Base-by-base conservation (phyloP, 2,113 vertebrate species). In the Myxocyprinus asiaticus region DNA sequence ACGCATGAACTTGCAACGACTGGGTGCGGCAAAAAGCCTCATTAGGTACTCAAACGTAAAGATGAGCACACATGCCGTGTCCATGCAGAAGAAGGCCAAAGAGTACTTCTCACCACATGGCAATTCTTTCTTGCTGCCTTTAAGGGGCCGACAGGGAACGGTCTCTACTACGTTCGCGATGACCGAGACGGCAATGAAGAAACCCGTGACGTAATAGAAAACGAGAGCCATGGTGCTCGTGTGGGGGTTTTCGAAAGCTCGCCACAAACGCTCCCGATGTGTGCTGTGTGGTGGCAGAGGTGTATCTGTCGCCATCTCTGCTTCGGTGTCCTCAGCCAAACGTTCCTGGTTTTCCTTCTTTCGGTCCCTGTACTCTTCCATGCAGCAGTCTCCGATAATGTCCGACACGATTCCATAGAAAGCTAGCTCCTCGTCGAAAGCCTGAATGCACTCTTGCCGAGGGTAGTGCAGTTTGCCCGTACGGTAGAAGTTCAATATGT, bases 101-200 rank as follows among this genome's bases (percentile, higher is more conserved):
- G 92, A 86, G 88, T 94, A 97, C 48, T 94, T 95, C 43, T 96
- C 94, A 0, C 96, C 96, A 3, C 95, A 97, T 0, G 95, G 92
- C 45, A 94, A 90, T 17, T 94, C 92, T 53, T 86, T 89, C 2
- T 86, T 81, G 42, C 84, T 88, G 22, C 93, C 90, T 6, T 91
- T 90, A 0, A 7, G 86, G 0, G 94, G 86, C 4, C 87, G 90
- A 86, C 95, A 96, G 0, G 95, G 96, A 53, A 97, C 95, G 0
- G 95, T 97, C 89, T 97, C 96, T 72, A 97, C 95, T 73, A 97
- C 95, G 7, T 96, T 97, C 82, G 96, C 95, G 2, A 96, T 95
- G 76, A 97, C 96, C 0, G 96, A 97, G 48, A 97, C 94, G 0
- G 96, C 96, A n/a, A 97, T 97, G 92, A 97, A 97, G 87, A 97